Evolutionary conservation across 2,888 invertebrate species (phyloP).

Genomic region (Drosophila multiciliata): DNA sequence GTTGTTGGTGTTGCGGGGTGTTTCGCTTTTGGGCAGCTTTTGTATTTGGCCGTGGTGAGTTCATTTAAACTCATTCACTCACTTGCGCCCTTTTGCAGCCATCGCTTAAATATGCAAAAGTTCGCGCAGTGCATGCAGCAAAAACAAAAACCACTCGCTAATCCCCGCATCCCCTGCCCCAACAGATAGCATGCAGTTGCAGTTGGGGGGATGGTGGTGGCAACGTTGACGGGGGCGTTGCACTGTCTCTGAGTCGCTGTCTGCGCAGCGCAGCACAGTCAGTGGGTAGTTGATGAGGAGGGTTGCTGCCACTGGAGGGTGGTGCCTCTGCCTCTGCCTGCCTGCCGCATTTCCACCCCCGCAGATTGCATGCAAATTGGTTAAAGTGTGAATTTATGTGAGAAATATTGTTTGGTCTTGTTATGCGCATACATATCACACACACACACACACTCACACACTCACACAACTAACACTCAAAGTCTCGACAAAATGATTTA

Average conservation of each 20-base stretch:
- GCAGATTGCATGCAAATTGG: slow-evolving; percentile 83
- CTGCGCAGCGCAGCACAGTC: slow-evolving; percentile 55
- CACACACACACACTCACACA: slow-evolving; percentile 3
- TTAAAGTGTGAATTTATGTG: slow-evolving; percentile 85
- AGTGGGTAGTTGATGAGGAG: background rate
- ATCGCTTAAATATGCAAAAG: slow-evolving; percentile 79
- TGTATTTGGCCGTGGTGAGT: slow-evolving; percentile 72
- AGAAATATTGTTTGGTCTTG: slow-evolving; percentile 84
- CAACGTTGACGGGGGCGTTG: slow-evolving; percentile 66
- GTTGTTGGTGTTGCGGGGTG: slow-evolving; percentile 6
- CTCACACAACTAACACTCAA: slow-evolving; percentile 42
- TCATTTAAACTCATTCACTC: slow-evolving; percentile 82
- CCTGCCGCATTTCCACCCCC: slow-evolving; percentile 62
- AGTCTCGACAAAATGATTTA: slow-evolving; percentile 81
- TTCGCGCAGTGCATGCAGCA: slow-evolving; percentile 67
- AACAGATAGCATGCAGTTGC: background rate
- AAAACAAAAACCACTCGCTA: slow-evolving; percentile 42
- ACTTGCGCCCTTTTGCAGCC: slow-evolving; percentile 60
- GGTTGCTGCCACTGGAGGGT: slow-evolving; percentile 9
- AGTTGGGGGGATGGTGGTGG: slow-evolving; percentile 13
- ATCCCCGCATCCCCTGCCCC: background rate
- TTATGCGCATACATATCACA: slow-evolving; percentile 64
- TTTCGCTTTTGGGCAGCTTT: slow-evolving; percentile 36
- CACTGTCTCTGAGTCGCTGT: slow-evolving; percentile 52
- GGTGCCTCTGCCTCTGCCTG: slow-evolving; percentile 12